Evolutionary conservation across 2,888 invertebrate genomes (phyloP).

Genomic region (Lapara coniferarum): DNA sequence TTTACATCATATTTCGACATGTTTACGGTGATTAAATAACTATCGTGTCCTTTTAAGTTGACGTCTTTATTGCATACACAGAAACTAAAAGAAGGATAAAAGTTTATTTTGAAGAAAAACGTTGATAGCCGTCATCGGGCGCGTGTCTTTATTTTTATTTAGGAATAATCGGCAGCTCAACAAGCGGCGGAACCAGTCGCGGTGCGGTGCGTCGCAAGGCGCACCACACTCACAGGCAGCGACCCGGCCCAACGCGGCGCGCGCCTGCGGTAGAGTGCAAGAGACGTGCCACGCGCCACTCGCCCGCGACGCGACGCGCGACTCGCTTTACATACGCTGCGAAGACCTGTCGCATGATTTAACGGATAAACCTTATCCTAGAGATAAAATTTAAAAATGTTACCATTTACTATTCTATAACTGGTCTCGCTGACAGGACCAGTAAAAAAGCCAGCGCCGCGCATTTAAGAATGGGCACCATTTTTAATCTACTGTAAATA

Average conservation of each 20-base stretch:
- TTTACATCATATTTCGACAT: background rate
- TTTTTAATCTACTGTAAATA: conserved; percentile 18
- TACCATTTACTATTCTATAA: conserved; percentile 20
- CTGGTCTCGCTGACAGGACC: conserved; percentile 7
- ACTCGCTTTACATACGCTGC: conserved; percentile 33
- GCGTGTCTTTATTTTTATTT: conserved; percentile 59
- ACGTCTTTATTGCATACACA: conserved; percentile 13
- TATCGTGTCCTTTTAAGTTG: background rate
- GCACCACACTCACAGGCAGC: too few species aligned
- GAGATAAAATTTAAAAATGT: conserved; percentile 29
- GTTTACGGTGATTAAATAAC: background rate
- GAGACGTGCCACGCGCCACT: conserved; percentile 49
- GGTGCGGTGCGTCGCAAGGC: conserved; percentile 31
- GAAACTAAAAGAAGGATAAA: conserved; percentile 29
- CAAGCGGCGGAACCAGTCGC: conserved; percentile 44
- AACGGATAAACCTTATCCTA: conserved; percentile 31
- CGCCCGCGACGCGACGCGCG: conserved; percentile 37
- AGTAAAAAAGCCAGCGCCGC: background rate
- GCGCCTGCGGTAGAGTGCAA: conserved; percentile 35
- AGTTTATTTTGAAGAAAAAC: conserved; percentile 45
- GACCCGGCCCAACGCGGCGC: conserved; percentile 57
- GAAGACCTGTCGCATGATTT: conserved; percentile 27
- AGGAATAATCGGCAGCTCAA: conserved; percentile 49
- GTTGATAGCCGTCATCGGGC: conserved; percentile 48
- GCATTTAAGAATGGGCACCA: conserved; percentile 4